Conservation (phyloP, 2,888 invertebrate species). For the Scaptomyza cyrtandrae region DNA sequence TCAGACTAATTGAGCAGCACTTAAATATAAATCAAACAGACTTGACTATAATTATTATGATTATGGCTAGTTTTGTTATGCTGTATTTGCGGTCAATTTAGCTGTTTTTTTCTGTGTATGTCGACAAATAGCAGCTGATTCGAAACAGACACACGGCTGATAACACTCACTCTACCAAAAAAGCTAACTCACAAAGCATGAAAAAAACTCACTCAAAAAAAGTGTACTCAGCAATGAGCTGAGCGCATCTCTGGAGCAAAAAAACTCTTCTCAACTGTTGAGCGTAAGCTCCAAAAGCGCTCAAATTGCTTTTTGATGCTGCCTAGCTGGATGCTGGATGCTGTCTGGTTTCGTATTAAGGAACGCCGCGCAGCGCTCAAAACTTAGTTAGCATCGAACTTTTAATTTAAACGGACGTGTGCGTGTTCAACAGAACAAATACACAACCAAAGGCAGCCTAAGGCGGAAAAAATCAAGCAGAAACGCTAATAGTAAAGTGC, state of each 20-base stretch:
- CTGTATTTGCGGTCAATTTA: neutral
- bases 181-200: neutral
- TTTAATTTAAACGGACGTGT: slow-evolving; percentile 82
- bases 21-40: neutral
- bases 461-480: slow-evolving; percentile 28
- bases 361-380: slow-evolving; percentile 41
- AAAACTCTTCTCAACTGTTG: slow-evolving; percentile 46
- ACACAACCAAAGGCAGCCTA: slow-evolving; percentile 15
- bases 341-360: slow-evolving; percentile 44
- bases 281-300: slow-evolving; percentile 36
- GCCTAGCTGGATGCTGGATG: slow-evolving; percentile 2
- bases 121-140: slow-evolving; percentile 27
- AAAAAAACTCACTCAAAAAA: slow-evolving; percentile 3
- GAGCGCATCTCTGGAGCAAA: slow-evolving; percentile 29
- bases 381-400: slow-evolving; percentile 83
- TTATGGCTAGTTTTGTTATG: neutral
- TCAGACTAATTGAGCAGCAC: slow-evolving; percentile 15
- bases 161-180: slow-evolving; percentile 4
- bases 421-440: slow-evolving; percentile 38
- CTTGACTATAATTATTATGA: neutral
- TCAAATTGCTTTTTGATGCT: slow-evolving; percentile 39
- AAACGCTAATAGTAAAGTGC: slow-evolving; percentile 1
- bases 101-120: slow-evolving; percentile 1
- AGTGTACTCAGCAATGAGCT: slow-evolving; percentile 9
- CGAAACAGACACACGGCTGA: slow-evolving; percentile 3